These are phyloP conservation scores for Sphenopsis melanotis DNA, from an alignment of 2,797 vertebrate species.

Conservation along the genomic window DNA sequence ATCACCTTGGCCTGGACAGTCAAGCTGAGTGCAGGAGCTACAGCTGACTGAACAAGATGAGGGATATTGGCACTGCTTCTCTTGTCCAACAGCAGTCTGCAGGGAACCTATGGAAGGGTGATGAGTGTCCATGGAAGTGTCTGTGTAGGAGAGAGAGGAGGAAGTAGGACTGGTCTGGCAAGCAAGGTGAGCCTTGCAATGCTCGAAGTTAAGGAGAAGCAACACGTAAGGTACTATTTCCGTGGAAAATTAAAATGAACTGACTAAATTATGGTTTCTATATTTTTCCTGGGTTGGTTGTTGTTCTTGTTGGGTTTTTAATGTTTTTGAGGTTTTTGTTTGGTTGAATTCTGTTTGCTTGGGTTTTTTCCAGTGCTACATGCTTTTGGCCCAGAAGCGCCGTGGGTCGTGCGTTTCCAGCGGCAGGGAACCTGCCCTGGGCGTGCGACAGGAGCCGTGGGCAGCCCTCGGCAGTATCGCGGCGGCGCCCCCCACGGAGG, in stretches of 20 bases:
- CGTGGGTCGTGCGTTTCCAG: background rate
- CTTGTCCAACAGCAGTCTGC: background rate
- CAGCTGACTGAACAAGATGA: background rate
- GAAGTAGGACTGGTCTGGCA: rapidly evolving
- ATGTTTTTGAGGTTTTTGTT: background rate
- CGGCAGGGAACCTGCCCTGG: background rate
- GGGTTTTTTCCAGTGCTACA: background rate
- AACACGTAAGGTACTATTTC: rapidly evolving
- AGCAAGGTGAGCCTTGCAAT: background rate
- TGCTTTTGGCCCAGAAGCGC: background rate
- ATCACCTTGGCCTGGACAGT: background rate
- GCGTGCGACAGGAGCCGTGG: background rate
- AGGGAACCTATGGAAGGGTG: background rate
- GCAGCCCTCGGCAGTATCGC: background rate
- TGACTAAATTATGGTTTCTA: rapidly evolving
- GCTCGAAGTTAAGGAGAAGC: background rate
- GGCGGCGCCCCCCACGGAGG: background rate
- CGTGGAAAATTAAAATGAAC: background rate
- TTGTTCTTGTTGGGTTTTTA: background rate
- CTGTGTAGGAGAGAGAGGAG: background rate
- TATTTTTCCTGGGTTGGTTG: background rate
- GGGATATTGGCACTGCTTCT: background rate
- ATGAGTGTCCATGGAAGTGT: background rate
- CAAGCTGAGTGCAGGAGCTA: background rate
- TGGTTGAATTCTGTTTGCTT: background rate